Base-by-base conservation (phyloP, 2,888 invertebrate species). In the Coenonympha glycerion region DNA sequence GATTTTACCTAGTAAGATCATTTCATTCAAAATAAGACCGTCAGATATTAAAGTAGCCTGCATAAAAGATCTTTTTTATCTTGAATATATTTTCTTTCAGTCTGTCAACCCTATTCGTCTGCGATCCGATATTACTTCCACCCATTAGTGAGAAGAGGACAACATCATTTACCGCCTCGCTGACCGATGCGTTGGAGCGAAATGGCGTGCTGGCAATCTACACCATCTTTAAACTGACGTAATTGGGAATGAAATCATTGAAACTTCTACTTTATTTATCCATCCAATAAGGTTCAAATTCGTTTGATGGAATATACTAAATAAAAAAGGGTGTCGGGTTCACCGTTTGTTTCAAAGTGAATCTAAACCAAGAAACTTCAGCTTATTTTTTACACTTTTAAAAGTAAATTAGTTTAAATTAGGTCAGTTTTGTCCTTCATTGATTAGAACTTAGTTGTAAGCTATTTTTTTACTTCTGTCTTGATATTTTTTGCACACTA, bases 141-240 rank as follows among this genome's bases (percentile, higher is more conserved):
- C 21, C 42, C 42, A 48, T 39, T 24, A 39, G 39, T 2, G 39
- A 39, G 51, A 57, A 19, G 15, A 47, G 45, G 49, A 53, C 21
- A 41, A 21, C 45, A 37, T 33, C 24, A 52, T 37, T 52, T 46
- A 50, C 45, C 15, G 34, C 30, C 6, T 41, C 49, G 16, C 16
- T 24, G 22, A 16, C 36, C 48, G 15, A 18, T 46, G 48, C 46
- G 30, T 30, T 21, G 41, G 31, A 53, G 47, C 11, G 44, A 48
- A 50, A 53, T 40, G 41, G 42, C 33, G 41, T 19, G 24, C 26
- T 42, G 16, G 16, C 11, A 22, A 40, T 46, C 19, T 22, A 24
- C 21, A 36, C 34, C 26, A 18, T 30, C 34, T 46, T 31, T 21
- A 26, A 40, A 34, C 33, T 30, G 18, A 33, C 28, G 36, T 40